These are phyloP conservation scores for Lamprotornis superbus DNA, from an alignment of 2,113 vertebrate genomes.

Conservation along the genomic window DNA sequence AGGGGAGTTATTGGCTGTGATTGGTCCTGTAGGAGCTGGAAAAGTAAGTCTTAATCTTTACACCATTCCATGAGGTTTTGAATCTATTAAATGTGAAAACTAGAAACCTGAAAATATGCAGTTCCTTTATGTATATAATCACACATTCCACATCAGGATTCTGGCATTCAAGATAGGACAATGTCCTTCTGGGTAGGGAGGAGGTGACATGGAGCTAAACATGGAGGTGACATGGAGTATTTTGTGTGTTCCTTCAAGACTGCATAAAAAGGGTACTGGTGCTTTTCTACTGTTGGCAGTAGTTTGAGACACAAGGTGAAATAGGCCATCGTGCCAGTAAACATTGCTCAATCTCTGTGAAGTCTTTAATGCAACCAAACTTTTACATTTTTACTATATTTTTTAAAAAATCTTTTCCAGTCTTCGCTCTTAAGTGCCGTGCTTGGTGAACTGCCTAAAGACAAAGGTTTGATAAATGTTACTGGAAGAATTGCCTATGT, in stretches of 20 bases:
- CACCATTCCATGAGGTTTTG: background rate
- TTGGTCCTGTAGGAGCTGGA: constrained; percentile 93
- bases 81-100: background rate
- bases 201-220: background rate
- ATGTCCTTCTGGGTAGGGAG: background rate
- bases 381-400: background rate
- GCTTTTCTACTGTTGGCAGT: background rate
- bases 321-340: fast-evolving
- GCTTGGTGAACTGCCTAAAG: constrained; percentile 85
- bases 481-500: constrained; percentile 87
- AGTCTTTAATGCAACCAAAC: background rate
- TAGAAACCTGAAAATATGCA: background rate
- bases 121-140: background rate
- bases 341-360: background rate
- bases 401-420: constrained; percentile 63
- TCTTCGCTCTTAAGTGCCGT: constrained; percentile 90
- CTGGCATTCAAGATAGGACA: background rate
- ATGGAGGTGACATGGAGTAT: background rate
- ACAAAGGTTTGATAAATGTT: constrained; percentile 80
- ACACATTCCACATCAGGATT: background rate
- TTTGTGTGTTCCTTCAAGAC: background rate
- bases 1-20: constrained; percentile 86
- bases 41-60: constrained; percentile 79
- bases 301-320: background rate
- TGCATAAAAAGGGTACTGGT: background rate